Conservation (phyloP, 2,888 invertebrate genomes). For the Actias luna region DNA sequence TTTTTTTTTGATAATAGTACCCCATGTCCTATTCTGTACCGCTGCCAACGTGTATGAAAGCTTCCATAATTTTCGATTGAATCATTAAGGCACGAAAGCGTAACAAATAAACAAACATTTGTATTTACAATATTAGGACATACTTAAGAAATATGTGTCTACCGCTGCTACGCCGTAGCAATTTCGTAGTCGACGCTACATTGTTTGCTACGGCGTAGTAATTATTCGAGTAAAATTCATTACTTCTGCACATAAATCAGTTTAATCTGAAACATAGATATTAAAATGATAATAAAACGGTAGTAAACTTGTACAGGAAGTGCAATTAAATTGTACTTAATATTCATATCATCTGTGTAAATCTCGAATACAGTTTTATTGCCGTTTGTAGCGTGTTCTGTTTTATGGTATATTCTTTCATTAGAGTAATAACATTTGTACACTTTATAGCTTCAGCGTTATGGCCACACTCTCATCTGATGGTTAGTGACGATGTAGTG, state of each 20-base stretch:
- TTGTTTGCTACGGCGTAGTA: background rate
- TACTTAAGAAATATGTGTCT: background rate
- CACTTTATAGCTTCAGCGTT: too few species aligned
- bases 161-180: background rate
- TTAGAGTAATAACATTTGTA: background rate
- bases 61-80: too few species aligned
- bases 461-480: too few species aligned
- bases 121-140: background rate
- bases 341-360: background rate
- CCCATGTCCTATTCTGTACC: too few species aligned
- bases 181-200: background rate
- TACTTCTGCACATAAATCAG: background rate
- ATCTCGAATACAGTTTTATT: background rate
- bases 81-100: too few species aligned
- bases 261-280: background rate
- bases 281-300: conserved; percentile 4
- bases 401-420: background rate
- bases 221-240: background rate
- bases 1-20: too few species aligned
- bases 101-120: too few species aligned
- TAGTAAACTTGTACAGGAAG: background rate
- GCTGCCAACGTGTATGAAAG: too few species aligned
- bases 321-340: background rate
- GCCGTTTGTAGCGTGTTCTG: background rate
- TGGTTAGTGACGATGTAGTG: too few species aligned